These are phyloP conservation scores for Actinia equina DNA, from an alignment of 64 coral and sea anemone species.

Conservation along the genomic window DNA sequence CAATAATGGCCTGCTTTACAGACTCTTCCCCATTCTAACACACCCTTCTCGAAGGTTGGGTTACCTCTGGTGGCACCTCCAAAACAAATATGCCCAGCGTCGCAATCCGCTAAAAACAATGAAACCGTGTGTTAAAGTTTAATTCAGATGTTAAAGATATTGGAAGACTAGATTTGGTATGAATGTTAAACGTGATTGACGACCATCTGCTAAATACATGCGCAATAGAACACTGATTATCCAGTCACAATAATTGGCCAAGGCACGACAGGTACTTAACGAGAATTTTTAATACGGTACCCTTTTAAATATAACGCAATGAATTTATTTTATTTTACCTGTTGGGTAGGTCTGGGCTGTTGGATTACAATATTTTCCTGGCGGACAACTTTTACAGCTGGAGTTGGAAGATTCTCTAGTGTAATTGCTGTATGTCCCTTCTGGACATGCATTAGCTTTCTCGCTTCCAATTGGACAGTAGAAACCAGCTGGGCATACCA, in stretches of 20 bases:
- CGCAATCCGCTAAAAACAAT: constrained; percentile 53
- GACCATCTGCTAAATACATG: too few species aligned
- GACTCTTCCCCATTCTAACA: constrained; percentile 81
- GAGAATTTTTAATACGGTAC: too few species aligned
- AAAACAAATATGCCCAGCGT: constrained; percentile 84
- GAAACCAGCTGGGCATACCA: constrained; percentile 67
- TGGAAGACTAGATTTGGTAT: too few species aligned
- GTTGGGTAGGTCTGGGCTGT: constrained; percentile 79
- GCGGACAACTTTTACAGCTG: constrained; percentile 74
- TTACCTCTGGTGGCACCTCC: constrained; percentile 60
- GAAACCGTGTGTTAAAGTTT: background rate
- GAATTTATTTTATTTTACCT: constrained; percentile 41
- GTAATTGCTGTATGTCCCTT: constrained; percentile 92
- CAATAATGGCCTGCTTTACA: constrained; percentile 75
- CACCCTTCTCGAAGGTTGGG: constrained; percentile 78
- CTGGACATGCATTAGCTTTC: constrained; percentile 79
- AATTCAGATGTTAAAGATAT: too few species aligned
- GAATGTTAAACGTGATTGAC: too few species aligned
- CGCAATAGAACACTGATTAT: too few species aligned
- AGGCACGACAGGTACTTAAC: too few species aligned
- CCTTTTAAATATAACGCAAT: too few species aligned
- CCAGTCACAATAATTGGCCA: too few species aligned
- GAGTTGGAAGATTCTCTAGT: constrained; percentile 71
- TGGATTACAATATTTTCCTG: constrained; percentile 87
- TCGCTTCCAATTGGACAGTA: constrained; percentile 95